Base-by-base conservation (phyloP, 2,888 invertebrate genomes). In the Rhodophaea formosa region DNA sequence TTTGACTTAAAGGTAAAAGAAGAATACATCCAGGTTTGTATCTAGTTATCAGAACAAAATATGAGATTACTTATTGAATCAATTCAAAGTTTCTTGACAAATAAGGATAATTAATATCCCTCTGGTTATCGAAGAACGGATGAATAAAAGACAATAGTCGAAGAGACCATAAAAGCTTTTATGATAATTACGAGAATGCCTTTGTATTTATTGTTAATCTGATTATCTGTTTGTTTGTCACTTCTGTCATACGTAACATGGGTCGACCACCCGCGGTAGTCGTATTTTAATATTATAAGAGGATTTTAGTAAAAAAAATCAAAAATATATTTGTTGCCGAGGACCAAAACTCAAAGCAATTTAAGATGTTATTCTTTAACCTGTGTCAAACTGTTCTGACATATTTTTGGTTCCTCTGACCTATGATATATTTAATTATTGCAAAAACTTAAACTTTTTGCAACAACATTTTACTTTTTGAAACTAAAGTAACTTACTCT, bases 181-280 rank as follows among this genome's bases (percentile, higher is more conserved):
- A 63, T 65, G 65, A 59, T 62, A 49, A 65, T 64, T 58, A 61
- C 63, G 59, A 61, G 59, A 61, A 59, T 57, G 46, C 62, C 71
- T 70, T 73, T 66, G 70, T 72, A 70, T 78, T 79, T 80, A 76
- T 75, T 74, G 68, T 72, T 77, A 79, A 79, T 80, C 82, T 72
- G 80, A 81, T 82, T 80, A 78, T 63, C 69, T 61, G 67, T 70
- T 72, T 70, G 70, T 66, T 66, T 75, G 82, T 79, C 76, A 72
- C 66, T 71, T 65, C 62, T 72, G 66, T 68, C 66, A 68, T 69
- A 71, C 68, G 66, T 65, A 76, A 78, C 43, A 58, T 71, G 70
- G 70, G 66, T 56, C 61, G 82, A 80, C 82, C 82, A 79, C 82
- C 81, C 79, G 68, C 64, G 53, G 16, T 17, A 35, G 12, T 17